Evolutionary conservation across 2,113 vertebrate species (phyloP).

Genomic region (Laterallus jamaicensis): DNA sequence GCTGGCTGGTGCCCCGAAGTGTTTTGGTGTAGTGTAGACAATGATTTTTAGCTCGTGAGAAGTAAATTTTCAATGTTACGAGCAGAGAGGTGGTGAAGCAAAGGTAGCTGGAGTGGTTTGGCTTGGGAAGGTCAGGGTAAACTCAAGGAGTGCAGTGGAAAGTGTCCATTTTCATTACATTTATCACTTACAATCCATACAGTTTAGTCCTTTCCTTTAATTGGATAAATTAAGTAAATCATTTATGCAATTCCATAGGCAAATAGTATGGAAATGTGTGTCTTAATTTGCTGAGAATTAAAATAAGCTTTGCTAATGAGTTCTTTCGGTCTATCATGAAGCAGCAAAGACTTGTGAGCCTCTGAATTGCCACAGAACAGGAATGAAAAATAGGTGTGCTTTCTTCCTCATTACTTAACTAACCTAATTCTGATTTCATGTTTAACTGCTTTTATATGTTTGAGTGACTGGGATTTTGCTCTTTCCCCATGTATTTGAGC

Average conservation of each 20-base stretch:
- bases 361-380: not conserved
- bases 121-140: not conserved
- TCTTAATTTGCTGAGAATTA: slow-evolving; percentile 39
- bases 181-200: not conserved
- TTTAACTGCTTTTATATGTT: not conserved
- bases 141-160: not conserved
- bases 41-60: not conserved
- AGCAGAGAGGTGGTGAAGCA: not conserved
- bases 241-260: not conserved
- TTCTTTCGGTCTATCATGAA: not conserved
- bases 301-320: slow-evolving; percentile 13
- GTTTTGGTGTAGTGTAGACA: not conserved
- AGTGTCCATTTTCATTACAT: not conserved
- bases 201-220: not conserved
- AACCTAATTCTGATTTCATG: not conserved
- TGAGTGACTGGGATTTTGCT: not conserved
- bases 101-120: not conserved
- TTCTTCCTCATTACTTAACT: not conserved
- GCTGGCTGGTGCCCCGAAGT: not conserved
- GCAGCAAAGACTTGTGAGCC: not conserved
- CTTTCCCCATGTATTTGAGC: not conserved
- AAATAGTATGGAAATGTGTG: not conserved
- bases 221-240: not conserved
- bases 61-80: not conserved
- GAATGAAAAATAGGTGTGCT: not conserved